Conservation (phyloP, 2,888 invertebrate species). For the Nomada goodeniana region DNA sequence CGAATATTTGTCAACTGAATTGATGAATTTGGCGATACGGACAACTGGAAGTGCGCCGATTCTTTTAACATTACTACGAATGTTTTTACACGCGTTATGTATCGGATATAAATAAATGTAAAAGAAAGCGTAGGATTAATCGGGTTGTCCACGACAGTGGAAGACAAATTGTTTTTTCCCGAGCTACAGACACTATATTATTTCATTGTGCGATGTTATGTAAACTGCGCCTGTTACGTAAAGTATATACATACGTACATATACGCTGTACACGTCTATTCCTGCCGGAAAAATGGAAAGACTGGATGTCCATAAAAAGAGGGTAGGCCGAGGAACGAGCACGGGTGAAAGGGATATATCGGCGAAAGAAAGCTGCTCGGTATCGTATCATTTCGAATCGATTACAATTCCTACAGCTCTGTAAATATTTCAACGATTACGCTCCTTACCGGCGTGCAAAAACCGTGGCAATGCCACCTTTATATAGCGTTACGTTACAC, state of each 20-base stretch:
- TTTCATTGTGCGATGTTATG: constrained; percentile 37
- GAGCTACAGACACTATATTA: constrained; percentile 17
- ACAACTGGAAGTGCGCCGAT: too few relatives aligned
- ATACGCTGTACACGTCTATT: not conserved
- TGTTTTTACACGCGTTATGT: not conserved
- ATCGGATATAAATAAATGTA: not conserved
- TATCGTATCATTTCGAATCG: constrained; percentile 48
- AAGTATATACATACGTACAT: constrained; percentile 6
- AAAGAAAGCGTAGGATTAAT: not conserved
- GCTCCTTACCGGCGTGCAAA: constrained; percentile 15
- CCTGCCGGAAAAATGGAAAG: constrained; percentile 31
- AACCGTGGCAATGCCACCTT: not conserved
- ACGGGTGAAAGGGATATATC: constrained; percentile 36
- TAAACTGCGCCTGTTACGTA: constrained; percentile 42
- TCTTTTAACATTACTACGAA: too few relatives aligned
- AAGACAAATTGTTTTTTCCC: not conserved
- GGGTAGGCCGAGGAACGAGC: constrained; percentile 22
- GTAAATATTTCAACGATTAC: constrained; percentile 42
- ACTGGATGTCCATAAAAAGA: constrained; percentile 35
- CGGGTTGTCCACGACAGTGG: not conserved
- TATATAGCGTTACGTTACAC: too few relatives aligned
- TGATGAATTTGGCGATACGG: not conserved
- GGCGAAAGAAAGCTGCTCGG: constrained; percentile 34
- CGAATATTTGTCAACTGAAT: not conserved
- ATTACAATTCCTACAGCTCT: constrained; percentile 32